These are phyloP conservation scores for Etheostoma cragini DNA, from an alignment of 2,113 vertebrate genomes.

Conservation along the genomic window DNA sequence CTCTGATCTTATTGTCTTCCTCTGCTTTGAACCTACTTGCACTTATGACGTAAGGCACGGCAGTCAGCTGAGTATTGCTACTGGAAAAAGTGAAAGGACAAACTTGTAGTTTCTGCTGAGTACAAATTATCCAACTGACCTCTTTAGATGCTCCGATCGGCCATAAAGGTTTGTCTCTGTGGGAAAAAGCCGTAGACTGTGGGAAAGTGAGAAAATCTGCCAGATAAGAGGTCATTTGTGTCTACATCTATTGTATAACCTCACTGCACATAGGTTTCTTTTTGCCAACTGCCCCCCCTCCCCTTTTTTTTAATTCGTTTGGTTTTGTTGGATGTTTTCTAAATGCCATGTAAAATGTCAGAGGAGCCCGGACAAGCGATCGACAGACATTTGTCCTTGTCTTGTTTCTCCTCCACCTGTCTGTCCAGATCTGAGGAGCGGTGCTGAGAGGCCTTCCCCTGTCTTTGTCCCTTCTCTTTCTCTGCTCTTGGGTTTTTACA, in stretches of 20 bases:
- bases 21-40: conserved; percentile 5
- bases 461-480: conserved; percentile 47
- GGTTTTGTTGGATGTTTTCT: conserved; percentile 60
- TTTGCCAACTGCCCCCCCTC: neutral
- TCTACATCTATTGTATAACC: conserved; percentile 37
- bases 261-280: conserved; percentile 3
- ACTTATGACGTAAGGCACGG: neutral
- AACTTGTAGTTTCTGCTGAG: neutral
- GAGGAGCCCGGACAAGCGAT: conserved; percentile 27
- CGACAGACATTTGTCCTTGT: conserved; percentile 73
- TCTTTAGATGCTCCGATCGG: conserved; percentile 2
- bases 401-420: conserved; percentile 69
- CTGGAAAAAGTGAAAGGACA: neutral
- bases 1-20: neutral
- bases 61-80: neutral
- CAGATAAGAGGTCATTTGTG: conserved; percentile 20
- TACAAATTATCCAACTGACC: conserved; percentile 2
- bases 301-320: conserved; percentile 7
- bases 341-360: conserved; percentile 80
- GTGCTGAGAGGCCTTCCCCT: conserved; percentile 58
- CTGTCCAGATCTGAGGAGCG: conserved; percentile 62
- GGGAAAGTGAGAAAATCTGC: conserved; percentile 25
- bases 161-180: neutral
- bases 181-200: neutral
- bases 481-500: conserved; percentile 29